phyloP scores from a whole-genome alignment of 2,888 invertebrate genomes.

The Hydroisotoma schaefferi region DNA sequence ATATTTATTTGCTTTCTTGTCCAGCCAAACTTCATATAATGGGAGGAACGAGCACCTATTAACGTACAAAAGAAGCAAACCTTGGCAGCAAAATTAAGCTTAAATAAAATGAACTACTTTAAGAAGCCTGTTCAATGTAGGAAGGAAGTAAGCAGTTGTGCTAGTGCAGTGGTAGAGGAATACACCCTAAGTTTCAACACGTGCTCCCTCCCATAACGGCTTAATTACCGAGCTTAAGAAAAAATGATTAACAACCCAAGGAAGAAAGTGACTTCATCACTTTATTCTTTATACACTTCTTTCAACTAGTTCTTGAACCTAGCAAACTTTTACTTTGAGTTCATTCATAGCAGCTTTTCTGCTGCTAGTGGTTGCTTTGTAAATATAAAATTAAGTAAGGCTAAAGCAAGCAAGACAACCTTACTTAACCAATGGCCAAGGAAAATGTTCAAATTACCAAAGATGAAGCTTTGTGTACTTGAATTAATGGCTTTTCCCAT shows the following conservation, averaged over 20 bases:
- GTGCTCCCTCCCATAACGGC: constrained; percentile 16
- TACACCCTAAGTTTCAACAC: constrained; percentile 14
- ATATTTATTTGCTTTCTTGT: no score
- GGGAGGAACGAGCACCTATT: no score
- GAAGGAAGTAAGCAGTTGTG: no score
- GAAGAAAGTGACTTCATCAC: constrained; percentile 16
- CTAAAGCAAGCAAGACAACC: neutral
- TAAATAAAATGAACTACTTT: no score
- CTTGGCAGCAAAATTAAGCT: no score
- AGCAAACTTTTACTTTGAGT: neutral
- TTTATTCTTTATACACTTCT: neutral
- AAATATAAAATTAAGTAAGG: neutral
- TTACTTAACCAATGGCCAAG: neutral
- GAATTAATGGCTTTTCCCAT: constrained; percentile 15
- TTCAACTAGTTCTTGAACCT: no score
- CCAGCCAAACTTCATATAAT: no score
- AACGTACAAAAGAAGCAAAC: no score
- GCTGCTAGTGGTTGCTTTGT: neutral
- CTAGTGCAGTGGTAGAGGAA: no score
- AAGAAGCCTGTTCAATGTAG: no score
- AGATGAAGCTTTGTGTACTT: constrained; percentile 13
- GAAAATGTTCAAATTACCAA: constrained; percentile 13
- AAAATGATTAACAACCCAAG: constrained; percentile 16
- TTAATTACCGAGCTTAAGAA: constrained; percentile 11
- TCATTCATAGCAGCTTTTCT: no score